Evolutionary conservation across 2,113 vertebrate genomes (phyloP).

Genomic region (Craseonycteris thonglongyai): DNA sequence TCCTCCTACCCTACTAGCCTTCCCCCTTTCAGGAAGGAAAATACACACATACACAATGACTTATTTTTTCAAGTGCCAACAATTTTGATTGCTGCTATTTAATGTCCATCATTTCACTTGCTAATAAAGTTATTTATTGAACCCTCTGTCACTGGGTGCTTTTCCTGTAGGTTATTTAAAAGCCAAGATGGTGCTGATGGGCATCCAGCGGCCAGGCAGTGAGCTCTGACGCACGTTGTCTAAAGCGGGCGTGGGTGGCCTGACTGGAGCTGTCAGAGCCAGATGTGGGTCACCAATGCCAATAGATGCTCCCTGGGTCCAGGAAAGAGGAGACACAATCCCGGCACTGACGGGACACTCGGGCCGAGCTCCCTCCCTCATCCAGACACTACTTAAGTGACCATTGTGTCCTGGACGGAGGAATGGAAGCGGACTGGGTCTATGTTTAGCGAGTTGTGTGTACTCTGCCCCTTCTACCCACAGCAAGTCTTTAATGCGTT

Average conservation of each 20-base stretch:
- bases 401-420: background rate
- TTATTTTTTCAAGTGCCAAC: background rate
- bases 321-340: background rate
- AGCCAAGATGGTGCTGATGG: background rate
- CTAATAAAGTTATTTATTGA: background rate
- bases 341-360: background rate
- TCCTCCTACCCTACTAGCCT: background rate
- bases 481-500: background rate
- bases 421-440: background rate
- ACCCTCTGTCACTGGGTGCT: background rate
- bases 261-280: background rate
- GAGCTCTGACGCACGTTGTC: background rate
- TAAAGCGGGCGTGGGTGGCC: background rate
- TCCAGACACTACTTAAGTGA: background rate
- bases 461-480: background rate
- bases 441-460: background rate
- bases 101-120: background rate
- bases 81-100: background rate
- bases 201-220: fast-evolving
- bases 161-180: background rate
- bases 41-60: background rate
- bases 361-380: background rate
- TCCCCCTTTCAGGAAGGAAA: background rate
- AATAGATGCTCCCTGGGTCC: background rate
- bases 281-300: background rate